Evolutionary conservation across 2,888 invertebrate species (phyloP).

Genomic region (Brachyptera risi): DNA sequence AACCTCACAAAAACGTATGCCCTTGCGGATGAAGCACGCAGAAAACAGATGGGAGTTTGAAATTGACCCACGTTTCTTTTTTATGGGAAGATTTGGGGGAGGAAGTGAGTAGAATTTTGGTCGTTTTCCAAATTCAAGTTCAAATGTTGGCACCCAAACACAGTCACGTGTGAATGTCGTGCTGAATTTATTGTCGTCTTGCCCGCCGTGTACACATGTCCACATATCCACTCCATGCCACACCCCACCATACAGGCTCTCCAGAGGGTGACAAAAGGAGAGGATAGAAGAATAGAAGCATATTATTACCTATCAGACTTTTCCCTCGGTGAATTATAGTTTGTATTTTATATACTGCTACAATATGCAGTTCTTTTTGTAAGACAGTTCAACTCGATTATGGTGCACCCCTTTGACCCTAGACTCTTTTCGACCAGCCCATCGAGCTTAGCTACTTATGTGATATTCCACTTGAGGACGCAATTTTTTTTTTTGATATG

Average conservation of each 20-base stretch:
- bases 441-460: too few species aligned
- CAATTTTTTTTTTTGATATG: too few species aligned
- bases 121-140: conserved; percentile 21
- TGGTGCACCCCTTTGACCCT: too few species aligned
- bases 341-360: background rate
- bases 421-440: too few species aligned
- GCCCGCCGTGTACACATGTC: conserved; percentile 13
- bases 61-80: conserved; percentile 13
- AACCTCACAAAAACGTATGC: background rate
- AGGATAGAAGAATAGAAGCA: background rate
- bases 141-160: conserved; percentile 3
- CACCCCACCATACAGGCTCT: too few species aligned
- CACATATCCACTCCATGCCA: too few species aligned
- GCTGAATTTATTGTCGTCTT: conserved; percentile 8
- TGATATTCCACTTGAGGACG: too few species aligned
- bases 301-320: background rate
- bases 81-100: background rate
- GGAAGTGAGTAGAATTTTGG: background rate
- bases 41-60: conserved; percentile 7
- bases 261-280: too few species aligned
- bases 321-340: background rate
- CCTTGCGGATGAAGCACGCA: conserved; percentile 1
- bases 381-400: too few species aligned
- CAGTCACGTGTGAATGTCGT: background rate
- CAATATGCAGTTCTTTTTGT: too few species aligned